Conservation (phyloP, 1,140 invertebrate species). For the Leguminivora glycinivorella region DNA sequence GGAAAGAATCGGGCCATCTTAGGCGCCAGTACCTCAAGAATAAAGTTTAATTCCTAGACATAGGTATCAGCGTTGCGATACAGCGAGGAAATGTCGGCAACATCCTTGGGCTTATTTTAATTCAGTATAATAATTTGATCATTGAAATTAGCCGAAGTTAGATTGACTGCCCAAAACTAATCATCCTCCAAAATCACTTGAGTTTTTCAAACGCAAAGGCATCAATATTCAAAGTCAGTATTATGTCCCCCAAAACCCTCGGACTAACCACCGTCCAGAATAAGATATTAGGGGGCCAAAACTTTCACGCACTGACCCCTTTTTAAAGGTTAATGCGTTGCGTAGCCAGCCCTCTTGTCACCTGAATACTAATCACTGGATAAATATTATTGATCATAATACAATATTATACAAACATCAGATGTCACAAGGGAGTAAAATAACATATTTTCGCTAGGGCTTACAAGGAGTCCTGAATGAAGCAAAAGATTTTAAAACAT, state of each 20-base stretch:
- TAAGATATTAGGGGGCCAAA: conserved; percentile 69
- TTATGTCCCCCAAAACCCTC: conserved; percentile 44
- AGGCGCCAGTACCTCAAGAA: no score
- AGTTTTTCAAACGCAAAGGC: conserved; percentile 44
- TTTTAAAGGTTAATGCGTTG: conserved; percentile 75
- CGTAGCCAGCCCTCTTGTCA: conserved; percentile 52
- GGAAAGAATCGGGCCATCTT: no score
- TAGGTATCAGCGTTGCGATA: no score
- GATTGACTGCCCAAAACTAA: neutral
- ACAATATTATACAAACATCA: no score
- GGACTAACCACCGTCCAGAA: conserved; percentile 63
- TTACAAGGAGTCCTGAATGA: no score
- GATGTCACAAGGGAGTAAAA: no score
- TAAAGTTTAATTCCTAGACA: no score
- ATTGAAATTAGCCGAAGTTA: neutral
- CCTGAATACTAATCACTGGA: conserved; percentile 65
- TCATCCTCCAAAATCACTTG: conserved; percentile 32
- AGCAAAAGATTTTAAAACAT: no score
- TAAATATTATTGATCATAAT: neutral
- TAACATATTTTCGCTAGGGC: no score
- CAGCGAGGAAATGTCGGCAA: no score
- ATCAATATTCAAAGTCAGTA: conserved; percentile 58
- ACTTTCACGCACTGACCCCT: conserved; percentile 72
- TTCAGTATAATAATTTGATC: no score
- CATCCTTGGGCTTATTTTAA: no score